Conservation (phyloP, 2,888 invertebrate species). For the Agriotes lineatus region DNA sequence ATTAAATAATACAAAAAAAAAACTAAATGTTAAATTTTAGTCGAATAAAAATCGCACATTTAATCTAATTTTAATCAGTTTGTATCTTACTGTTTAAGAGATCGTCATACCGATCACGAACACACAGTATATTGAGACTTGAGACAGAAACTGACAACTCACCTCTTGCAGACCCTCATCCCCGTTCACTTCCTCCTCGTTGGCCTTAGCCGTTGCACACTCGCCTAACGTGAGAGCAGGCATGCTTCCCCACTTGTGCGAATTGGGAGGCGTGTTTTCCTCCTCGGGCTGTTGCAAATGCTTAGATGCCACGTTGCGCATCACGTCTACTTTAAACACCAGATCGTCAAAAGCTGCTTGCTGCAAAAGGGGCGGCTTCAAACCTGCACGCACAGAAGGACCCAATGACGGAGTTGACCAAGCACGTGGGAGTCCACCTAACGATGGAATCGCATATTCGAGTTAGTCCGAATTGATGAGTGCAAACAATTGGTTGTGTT, state of each 20-base stretch:
- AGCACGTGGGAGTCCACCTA: slow-evolving; percentile 63
- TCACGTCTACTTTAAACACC: slow-evolving; percentile 84
- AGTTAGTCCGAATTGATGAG: background rate
- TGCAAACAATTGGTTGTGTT: background rate
- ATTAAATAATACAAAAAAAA: no score
- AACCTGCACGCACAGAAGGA: slow-evolving; percentile 70
- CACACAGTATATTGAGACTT: no score
- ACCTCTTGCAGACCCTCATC: slow-evolving; percentile 64
- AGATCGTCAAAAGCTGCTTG: slow-evolving; percentile 89
- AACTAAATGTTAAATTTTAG: no score
- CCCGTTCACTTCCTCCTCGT: slow-evolving; percentile 51
- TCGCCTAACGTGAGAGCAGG: slow-evolving; percentile 54
- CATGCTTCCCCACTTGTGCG: slow-evolving; percentile 59
- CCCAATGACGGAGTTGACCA: slow-evolving; percentile 66
- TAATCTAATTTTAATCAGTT: no score
- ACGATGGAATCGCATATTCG: no score
- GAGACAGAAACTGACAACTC: background rate
- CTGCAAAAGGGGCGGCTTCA: slow-evolving; percentile 86
- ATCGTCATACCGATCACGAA: no score
- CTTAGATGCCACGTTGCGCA: slow-evolving; percentile 81
- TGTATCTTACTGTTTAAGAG: no score
- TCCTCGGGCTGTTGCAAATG: slow-evolving; percentile 55
- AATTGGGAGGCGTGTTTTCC: slow-evolving; percentile 13
- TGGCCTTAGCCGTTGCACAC: slow-evolving; percentile 42
- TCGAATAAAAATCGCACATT: no score